Evolutionary conservation across 2,797 vertebrate genomes (phyloP).

Genomic region (Hydrocynus forskahlii): DNA sequence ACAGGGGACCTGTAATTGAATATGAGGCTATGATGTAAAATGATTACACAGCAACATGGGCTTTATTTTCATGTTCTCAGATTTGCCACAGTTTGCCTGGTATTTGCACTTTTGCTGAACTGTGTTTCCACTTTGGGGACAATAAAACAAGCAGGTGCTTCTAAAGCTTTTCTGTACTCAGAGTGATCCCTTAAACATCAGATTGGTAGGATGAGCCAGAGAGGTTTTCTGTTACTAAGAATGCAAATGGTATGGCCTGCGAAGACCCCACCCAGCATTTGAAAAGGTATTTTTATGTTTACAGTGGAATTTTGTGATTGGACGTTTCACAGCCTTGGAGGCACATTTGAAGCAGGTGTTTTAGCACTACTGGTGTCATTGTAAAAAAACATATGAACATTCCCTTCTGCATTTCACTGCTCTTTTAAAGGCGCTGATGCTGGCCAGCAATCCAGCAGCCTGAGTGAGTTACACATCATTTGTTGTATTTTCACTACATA

Average conservation of each 20-base stretch:
- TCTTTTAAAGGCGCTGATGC: not conserved
- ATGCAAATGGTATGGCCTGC: not conserved
- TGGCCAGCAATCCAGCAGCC: not conserved
- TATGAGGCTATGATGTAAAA: not conserved
- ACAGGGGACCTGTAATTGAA: not conserved
- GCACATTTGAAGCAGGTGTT: constrained; percentile 31
- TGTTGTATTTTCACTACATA: not conserved
- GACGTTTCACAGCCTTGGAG: constrained; percentile 27
- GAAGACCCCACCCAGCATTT: constrained; percentile 19
- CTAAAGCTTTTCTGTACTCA: not conserved
- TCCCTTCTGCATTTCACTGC: not conserved
- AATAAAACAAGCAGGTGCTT: not conserved
- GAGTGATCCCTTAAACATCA: not conserved
- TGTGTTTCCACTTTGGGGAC: not conserved
- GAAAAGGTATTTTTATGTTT: constrained; percentile 11
- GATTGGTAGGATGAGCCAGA: not conserved
- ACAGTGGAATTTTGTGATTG: constrained; percentile 36
- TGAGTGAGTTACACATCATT: not conserved
- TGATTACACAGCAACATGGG: not conserved
- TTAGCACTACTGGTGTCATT: constrained; percentile 6
- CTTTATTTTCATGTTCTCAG: not conserved
- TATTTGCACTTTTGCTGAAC: not conserved
- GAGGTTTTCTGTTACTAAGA: not conserved
- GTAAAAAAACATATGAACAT: constrained; percentile 4
- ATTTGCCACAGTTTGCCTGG: not conserved